Evolutionary conservation across 2,113 vertebrate species (phyloP).

Genomic region (Ictalurus punctatus): DNA sequence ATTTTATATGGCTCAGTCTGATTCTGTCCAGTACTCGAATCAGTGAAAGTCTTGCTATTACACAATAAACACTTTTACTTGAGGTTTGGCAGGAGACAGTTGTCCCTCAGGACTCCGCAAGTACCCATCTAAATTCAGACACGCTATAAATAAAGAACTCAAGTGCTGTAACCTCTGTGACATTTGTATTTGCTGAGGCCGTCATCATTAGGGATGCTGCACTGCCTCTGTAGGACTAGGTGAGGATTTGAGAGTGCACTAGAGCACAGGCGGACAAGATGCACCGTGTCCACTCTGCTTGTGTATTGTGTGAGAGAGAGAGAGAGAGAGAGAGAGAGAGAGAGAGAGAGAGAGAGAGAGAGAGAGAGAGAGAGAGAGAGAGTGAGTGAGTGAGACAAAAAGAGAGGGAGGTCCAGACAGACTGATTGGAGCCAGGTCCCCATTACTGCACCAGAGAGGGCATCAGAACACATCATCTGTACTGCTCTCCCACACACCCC

Average conservation of each 20-base stretch:
- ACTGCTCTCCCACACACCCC: not conserved
- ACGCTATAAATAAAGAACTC: conserved; percentile 44
- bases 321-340: not conserved
- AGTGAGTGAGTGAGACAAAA: not conserved
- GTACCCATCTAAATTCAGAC: conserved; percentile 40
- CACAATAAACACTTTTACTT: conserved; percentile 9
- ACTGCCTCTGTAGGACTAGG: not conserved
- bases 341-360: conserved; percentile 7
- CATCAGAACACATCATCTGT: conserved; percentile 36
- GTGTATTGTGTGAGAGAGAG: not conserved
- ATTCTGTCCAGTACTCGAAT: not conserved
- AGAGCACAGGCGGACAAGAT: not conserved
- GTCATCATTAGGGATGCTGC: conserved; percentile 39
- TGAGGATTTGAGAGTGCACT: conserved; percentile 1
- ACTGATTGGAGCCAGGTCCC: conserved; percentile 20
- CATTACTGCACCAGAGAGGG: conserved; percentile 24
- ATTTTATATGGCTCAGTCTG: not conserved
- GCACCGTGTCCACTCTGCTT: conserved; percentile 13
- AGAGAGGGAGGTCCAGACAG: conserved; percentile 17
- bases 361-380: not conserved
- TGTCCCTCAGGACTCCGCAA: conserved; percentile 21
- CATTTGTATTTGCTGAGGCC: conserved; percentile 35
- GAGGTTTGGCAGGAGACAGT: not conserved
- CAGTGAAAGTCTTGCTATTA: not conserved
- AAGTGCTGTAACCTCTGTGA: conserved; percentile 35